Conservation (phyloP, 2,113 vertebrate species). For the Sclerurus mexicanus region DNA sequence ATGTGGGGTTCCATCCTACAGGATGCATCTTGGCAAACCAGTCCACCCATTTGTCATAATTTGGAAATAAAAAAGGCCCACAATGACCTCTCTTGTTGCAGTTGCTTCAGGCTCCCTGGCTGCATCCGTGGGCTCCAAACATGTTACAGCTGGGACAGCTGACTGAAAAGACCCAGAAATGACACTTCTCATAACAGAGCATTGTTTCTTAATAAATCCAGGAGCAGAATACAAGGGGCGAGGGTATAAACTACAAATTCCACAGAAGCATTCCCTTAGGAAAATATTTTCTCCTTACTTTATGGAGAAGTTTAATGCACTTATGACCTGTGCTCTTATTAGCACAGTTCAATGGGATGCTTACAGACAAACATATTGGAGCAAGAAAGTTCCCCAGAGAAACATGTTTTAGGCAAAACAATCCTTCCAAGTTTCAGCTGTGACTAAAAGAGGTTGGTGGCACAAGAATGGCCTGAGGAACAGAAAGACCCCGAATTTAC, state of each 20-base stretch:
- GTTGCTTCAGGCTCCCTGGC: background rate
- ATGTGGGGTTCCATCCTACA: background rate
- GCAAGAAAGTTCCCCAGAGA: background rate
- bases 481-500: background rate
- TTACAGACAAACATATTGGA: background rate
- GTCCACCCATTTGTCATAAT: background rate
- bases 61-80: background rate
- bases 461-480: background rate
- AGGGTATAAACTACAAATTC: background rate
- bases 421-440: background rate
- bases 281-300: background rate
- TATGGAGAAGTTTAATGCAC: background rate
- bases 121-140: background rate
- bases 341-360: background rate
- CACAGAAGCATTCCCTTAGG: background rate
- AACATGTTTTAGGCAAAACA: background rate
- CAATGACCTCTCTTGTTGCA: accelerated
- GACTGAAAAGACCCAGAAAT: background rate
- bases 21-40: background rate
- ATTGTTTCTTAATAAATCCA: background rate
- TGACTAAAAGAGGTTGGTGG: background rate
- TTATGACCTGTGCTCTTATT: background rate
- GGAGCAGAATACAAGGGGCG: background rate
- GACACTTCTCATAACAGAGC: background rate
- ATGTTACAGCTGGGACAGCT: background rate